A percentile compares a stretch with the other conserved stretches of the same genome.
These are phyloP conservation scores for Rhizomys pruinosus DNA, from an alignment of 2,113 vertebrate species.

Conservation along the genomic window DNA sequence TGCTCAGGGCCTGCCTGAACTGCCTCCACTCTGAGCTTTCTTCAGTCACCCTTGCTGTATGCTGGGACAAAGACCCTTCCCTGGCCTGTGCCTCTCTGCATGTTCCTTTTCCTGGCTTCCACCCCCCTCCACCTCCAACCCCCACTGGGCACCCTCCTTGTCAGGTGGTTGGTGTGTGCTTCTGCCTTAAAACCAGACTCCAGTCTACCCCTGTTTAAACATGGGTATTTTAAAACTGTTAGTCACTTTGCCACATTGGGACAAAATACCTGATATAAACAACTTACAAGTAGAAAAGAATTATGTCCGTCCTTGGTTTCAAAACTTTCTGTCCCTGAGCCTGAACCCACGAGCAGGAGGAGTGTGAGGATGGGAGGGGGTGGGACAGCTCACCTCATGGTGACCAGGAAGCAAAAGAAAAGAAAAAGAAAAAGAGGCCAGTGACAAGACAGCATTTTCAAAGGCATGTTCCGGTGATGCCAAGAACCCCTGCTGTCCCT, in stretches of 20 bases:
- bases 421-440: not conserved
- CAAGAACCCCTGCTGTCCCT: not conserved
- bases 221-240: not conserved
- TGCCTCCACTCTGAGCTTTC: not conserved
- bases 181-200: not conserved
- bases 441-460: not conserved
- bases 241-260: not conserved
- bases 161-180: fast-evolving
- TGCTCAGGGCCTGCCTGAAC: fast-evolving
- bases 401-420: not conserved
- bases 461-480: not conserved
- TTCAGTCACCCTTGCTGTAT: not conserved
- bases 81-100: fast-evolving
- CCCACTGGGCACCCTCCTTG: too few relatives aligned
- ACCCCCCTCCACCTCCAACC: too few relatives aligned
- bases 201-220: not conserved
- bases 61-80: fast-evolving
- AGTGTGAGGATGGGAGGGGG: too few relatives aligned
- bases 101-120: not conserved
- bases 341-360: not conserved
- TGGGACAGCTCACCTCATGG: not conserved
- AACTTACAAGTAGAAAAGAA: not conserved
- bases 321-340: not conserved
- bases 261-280: not conserved
- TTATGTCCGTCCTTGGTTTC: not conserved